Conservation (phyloP, 35 echinoderm and acorn worm species). For the Stichopus chloronotus region DNA sequence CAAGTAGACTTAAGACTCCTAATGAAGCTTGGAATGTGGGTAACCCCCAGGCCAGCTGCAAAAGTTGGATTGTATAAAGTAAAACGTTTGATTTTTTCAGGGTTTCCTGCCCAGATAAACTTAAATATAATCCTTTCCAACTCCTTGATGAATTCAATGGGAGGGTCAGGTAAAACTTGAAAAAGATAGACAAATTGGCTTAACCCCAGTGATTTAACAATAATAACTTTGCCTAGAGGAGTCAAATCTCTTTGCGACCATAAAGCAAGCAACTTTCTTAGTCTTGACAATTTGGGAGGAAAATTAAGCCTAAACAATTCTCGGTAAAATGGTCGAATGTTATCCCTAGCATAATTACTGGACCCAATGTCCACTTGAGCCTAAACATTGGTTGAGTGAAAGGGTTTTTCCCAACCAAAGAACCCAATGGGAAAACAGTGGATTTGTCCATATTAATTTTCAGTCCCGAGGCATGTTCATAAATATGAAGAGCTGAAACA, state of each 20-base stretch:
- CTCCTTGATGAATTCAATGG: no score
- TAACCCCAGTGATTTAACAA: no score
- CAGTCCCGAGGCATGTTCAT: background rate
- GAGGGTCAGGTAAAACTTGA: no score
- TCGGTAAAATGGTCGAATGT: background rate
- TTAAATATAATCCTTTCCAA: no score
- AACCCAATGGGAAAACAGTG: background rate
- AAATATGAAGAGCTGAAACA: background rate
- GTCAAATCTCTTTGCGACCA: background rate
- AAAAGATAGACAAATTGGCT: no score
- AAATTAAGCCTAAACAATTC: constrained; percentile 14
- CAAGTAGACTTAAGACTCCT: no score
- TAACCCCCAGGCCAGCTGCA: no score
- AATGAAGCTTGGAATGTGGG: no score
- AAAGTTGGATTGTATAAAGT: no score
- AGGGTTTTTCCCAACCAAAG: background rate
- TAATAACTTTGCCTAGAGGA: no score
- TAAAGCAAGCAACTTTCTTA: background rate
- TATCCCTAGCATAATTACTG: constrained; percentile 1
- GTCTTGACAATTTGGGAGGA: constrained; percentile 11
- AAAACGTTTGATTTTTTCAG: no score
- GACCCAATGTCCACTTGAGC: constrained; percentile 10
- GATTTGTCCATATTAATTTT: background rate
- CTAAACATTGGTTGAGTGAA: background rate
- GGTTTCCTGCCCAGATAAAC: no score